Percentiles rank a stretch among this genome's conserved stretches.
These are phyloP conservation scores for Thymelicus lineola DNA, from an alignment of 2,888 invertebrate genomes.

Conservation along the genomic window DNA sequence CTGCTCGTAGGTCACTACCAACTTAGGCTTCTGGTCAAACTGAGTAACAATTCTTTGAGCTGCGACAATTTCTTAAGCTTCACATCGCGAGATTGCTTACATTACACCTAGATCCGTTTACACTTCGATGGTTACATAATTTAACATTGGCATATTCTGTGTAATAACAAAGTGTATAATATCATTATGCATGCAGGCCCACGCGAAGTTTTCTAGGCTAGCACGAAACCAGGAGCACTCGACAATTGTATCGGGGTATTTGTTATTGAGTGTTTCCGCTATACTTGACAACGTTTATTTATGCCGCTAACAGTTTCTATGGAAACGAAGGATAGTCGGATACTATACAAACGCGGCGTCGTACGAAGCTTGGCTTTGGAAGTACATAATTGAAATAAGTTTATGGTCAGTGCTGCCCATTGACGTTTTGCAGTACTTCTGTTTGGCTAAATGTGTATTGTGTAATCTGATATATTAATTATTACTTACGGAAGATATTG, in stretches of 20 bases:
- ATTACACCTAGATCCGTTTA: not conserved
- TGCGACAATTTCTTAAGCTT: too few species aligned
- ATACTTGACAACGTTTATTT: slow-evolving; percentile 50
- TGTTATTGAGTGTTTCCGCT: slow-evolving; percentile 61
- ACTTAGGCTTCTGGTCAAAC: too few species aligned
- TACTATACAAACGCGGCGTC: slow-evolving; percentile 1
- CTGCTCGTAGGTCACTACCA: too few species aligned
- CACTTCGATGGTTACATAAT: not conserved
- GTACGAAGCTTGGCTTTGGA: not conserved
- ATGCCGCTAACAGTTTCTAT: slow-evolving; percentile 40
- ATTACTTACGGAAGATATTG: too few species aligned
- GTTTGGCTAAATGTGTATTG: not conserved
- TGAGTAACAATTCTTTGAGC: too few species aligned
- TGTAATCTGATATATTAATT: not conserved
- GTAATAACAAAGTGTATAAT: slow-evolving; percentile 8
- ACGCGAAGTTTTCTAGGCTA: slow-evolving; percentile 20
- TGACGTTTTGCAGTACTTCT: not conserved
- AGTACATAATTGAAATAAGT: slow-evolving; percentile 1
- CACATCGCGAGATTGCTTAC: too few species aligned
- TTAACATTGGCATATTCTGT: slow-evolving; percentile 6
- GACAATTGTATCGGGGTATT: slow-evolving; percentile 69
- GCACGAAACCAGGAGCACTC: slow-evolving; percentile 43
- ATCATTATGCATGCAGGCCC: slow-evolving; percentile 30
- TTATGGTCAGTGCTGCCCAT: not conserved
- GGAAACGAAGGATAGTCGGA: slow-evolving; percentile 1